These are phyloP conservation scores for Scytalopus superciliaris DNA, from an alignment of 2,113 vertebrate genomes.

Conservation along the genomic window DNA sequence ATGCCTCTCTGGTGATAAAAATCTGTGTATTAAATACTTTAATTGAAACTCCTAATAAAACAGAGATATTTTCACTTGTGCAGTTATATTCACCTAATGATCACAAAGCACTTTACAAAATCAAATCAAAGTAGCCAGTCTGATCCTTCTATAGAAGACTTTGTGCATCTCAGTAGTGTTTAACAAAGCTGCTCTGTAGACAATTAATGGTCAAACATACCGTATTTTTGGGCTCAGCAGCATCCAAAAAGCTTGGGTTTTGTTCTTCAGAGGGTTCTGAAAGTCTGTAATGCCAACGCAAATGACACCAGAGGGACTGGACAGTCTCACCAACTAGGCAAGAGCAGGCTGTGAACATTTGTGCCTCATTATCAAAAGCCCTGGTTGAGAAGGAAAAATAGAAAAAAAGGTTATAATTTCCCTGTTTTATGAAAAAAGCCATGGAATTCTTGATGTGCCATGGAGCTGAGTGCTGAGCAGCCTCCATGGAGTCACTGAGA, in stretches of 20 bases:
- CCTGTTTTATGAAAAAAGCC: neutral
- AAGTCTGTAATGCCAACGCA: neutral
- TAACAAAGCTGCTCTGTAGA: neutral
- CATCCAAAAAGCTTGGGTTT: neutral
- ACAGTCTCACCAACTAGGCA: accelerated
- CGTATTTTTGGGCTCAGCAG: neutral
- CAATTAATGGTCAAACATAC: neutral
- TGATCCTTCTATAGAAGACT: neutral
- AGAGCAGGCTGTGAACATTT: neutral
- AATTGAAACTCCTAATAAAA: slow-evolving; percentile 28
- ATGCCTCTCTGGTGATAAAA: neutral
- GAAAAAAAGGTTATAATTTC: neutral
- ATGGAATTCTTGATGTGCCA: neutral
- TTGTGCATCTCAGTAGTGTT: neutral
- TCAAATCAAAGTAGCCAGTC: neutral
- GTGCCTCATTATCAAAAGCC: neutral
- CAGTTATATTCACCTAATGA: neutral
- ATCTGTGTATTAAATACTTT: slow-evolving; percentile 26
- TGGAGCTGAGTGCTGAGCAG: neutral
- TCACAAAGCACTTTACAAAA: neutral
- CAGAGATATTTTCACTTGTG: neutral
- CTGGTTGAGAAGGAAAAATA: neutral
- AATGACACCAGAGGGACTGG: neutral
- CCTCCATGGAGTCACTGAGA: neutral
- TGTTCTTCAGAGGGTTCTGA: neutral